Evolutionary conservation across 1,140 invertebrate species (phyloP).

Genomic region (Trigoniulus corallinus): DNA sequence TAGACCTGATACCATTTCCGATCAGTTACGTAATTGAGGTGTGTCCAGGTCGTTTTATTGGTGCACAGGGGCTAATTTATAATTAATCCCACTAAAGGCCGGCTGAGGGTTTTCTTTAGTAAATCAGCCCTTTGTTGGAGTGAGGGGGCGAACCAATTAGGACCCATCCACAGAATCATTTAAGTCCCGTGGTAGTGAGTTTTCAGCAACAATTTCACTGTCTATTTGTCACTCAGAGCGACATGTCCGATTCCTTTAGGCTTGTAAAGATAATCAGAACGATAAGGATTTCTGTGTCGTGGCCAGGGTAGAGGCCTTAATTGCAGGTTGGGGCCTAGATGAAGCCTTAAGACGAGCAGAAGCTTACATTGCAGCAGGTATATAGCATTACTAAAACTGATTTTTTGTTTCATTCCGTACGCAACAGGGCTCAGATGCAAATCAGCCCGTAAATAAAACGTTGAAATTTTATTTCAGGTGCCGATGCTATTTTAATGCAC

Average conservation of each 20-base stretch:
- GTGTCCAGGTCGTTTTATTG: too few species aligned
- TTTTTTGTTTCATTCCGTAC: not conserved
- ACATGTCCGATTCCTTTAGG: slow-evolving; percentile 20
- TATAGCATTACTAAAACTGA: not conserved
- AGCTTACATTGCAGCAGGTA: slow-evolving; percentile 28
- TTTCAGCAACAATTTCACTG: too few species aligned
- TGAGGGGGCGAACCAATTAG: too few species aligned
- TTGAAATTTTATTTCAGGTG: slow-evolving; percentile 17
- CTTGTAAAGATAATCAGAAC: slow-evolving; percentile 29
- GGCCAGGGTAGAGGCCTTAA: slow-evolving; percentile 31
- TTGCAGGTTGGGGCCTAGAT: slow-evolving; percentile 30
- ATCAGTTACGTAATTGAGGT: too few species aligned
- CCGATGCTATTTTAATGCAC: slow-evolving; percentile 32
- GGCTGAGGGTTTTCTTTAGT: too few species aligned
- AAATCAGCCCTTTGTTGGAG: too few species aligned
- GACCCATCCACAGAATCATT: not conserved
- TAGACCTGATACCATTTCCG: too few species aligned
- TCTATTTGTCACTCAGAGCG: too few species aligned
- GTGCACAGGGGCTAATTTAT: too few species aligned
- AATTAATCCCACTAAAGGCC: too few species aligned
- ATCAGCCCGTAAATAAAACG: not conserved
- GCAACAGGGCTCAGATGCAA: not conserved
- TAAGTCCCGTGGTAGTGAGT: not conserved
- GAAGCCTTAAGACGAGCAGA: slow-evolving; percentile 29
- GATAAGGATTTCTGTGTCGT: slow-evolving; percentile 32